phyloP scores from a whole-genome alignment of 2,113 vertebrate species.

The Sus scrofa region T2T-Sscrofa CM000813.6:53400501-53401000 shows the following conservation, averaged over 20 bases:
- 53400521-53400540: slow-evolving; percentile 74
- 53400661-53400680: slow-evolving; percentile 81
- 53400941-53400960: not conserved
- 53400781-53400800: slow-evolving; percentile 81
- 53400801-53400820: slow-evolving; percentile 74
- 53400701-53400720: slow-evolving; percentile 70
- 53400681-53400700: slow-evolving; percentile 61
- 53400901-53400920: not conserved
- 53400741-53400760: slow-evolving; percentile 66
- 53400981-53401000: too few relatives aligned
- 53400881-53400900: not conserved
- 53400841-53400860: slow-evolving; percentile 35
- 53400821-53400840: slow-evolving; percentile 67
- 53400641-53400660: slow-evolving; percentile 74
- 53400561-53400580: too few relatives aligned
- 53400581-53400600: too few relatives aligned
- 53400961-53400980: not conserved
- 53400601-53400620: too few relatives aligned
- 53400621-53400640: slow-evolving; percentile 60
- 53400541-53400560: slow-evolving; percentile 77
- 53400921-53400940: not conserved
- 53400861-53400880: not conserved
- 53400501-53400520: slow-evolving; percentile 83
- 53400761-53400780: slow-evolving; percentile 80
- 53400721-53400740: slow-evolving; percentile 68